These are phyloP conservation scores for Glyptemys insculpta DNA, from an alignment of 2,797 vertebrate genomes.

Conservation along the genomic window DNA sequence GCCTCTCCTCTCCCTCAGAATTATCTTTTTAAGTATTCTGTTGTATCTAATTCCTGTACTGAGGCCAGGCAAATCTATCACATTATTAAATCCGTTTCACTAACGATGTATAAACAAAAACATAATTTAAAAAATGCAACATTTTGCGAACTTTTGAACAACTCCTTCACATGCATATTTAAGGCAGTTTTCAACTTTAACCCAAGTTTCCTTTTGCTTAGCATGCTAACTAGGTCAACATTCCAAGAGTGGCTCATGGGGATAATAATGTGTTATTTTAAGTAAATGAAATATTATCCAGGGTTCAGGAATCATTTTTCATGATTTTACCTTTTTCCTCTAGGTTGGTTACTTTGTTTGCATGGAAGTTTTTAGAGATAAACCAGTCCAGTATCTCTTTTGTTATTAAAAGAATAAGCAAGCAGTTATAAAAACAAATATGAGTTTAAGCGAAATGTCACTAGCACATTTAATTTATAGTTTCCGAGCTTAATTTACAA, in stretches of 20 bases:
- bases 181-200: constrained; percentile 4
- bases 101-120: constrained; percentile 53
- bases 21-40: constrained; percentile 23
- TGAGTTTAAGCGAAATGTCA: not conserved
- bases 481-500: not conserved
- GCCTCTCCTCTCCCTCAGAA: not conserved
- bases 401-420: not conserved
- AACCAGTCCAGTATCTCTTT: not conserved
- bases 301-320: not conserved
- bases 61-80: constrained; percentile 20
- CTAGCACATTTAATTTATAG: not conserved
- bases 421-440: not conserved
- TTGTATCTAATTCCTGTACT: constrained; percentile 26
- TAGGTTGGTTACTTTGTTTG: not conserved
- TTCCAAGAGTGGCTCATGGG: not conserved
- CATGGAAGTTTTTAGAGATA: not conserved
- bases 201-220: not conserved
- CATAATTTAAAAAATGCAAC: constrained; percentile 33
- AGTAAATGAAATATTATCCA: not conserved
- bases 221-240: not conserved
- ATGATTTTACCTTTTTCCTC: not conserved
- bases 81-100: constrained; percentile 42
- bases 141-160: constrained; percentile 27
- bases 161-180: not conserved
- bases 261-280: not conserved